These are phyloP conservation scores for Nerophis ophidion DNA, from an alignment of 2,113 vertebrate genomes.

Conservation along the genomic window DNA sequence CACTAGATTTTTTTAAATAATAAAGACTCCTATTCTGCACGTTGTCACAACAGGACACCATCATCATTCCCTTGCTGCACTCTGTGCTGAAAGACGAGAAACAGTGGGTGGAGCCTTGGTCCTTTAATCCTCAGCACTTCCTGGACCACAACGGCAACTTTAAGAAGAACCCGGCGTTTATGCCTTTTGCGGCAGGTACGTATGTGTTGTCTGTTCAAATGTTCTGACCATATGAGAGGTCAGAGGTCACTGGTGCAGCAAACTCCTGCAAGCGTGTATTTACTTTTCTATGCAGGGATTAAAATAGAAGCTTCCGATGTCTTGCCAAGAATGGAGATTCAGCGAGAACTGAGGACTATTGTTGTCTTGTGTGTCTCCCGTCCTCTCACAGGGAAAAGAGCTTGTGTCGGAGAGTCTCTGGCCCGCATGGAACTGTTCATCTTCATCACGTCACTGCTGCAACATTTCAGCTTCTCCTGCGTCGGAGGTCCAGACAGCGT, in stretches of 20 bases:
- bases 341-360: too few relatives aligned
- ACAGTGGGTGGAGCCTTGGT: slow-evolving; percentile 35
- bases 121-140: slow-evolving; percentile 56
- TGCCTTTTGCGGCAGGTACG: slow-evolving; percentile 49
- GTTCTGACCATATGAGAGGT: too few relatives aligned
- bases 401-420: slow-evolving; percentile 70
- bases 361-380: neutral
- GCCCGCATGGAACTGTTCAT: slow-evolving; percentile 76
- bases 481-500: slow-evolving; percentile 50
- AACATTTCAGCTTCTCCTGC: slow-evolving; percentile 65
- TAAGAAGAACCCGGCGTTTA: slow-evolving; percentile 46
- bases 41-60: slow-evolving; percentile 26
- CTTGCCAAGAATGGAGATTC: too few relatives aligned
- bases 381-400: slow-evolving; percentile 58
- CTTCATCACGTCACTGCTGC: slow-evolving; percentile 65
- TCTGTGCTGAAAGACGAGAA: slow-evolving; percentile 52
- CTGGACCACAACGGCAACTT: slow-evolving; percentile 53
- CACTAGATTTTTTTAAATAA: too few relatives aligned
- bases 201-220: too few relatives aligned
- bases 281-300: too few relatives aligned
- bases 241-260: too few relatives aligned
- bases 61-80: slow-evolving; percentile 47
- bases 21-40: neutral
- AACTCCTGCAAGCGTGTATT: too few relatives aligned
- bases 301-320: too few relatives aligned